Evolutionary conservation across 1,140 invertebrate species (phyloP), one percentile per base, ranked within the genome.

Genomic region (Ceratina japonica): DNA sequence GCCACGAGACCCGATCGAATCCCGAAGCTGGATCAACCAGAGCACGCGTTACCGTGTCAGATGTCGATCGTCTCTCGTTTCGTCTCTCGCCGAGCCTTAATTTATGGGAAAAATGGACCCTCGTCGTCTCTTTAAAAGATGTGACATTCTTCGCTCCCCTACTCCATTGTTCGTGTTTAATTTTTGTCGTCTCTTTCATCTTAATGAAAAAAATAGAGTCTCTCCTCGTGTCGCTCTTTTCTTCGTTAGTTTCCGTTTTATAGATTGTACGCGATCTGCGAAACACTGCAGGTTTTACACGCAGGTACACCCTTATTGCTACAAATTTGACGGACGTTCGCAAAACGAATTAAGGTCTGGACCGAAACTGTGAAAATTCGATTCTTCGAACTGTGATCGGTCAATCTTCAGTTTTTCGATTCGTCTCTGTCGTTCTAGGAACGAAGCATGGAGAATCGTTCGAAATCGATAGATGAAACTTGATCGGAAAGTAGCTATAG

Each of bases 21-120:
- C 87, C 51, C 84, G 79, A 51, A 63, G 75, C 89, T 90, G 91
- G 89, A 88, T 91, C 89, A 91, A 92, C 90, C 90, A 91, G 88
- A 66, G 79, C 51, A 80, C 20, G 75, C 63, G 75, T 85, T 77
- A 56, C 59, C 49, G 80, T 83, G 81, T 81, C 22, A 63, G 88
- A 90, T 91, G 63, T 91, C 89, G 84, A 88, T 91, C 87, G 86
- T 87, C 78, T 83, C 84, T 90, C 85, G 86, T 64, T 66, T 62
- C 16, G 5, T 61, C 22, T 20, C 13, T 56, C 5, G 24, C 65
- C 70, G 24, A 68, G 65, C 70, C 51, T 79, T 70, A 66, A 81
- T 80, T 78, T 65, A 75, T 75, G 84, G 83, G 88, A 91, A 91
- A 91, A 90, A 88, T 91, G 87, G 89, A 86, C 88, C 86, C 89